Percentiles rank a stretch among this genome's conserved stretches.
Conservation (phyloP, 2,888 invertebrate genomes). For the Ceriagrion tenellum region DNA sequence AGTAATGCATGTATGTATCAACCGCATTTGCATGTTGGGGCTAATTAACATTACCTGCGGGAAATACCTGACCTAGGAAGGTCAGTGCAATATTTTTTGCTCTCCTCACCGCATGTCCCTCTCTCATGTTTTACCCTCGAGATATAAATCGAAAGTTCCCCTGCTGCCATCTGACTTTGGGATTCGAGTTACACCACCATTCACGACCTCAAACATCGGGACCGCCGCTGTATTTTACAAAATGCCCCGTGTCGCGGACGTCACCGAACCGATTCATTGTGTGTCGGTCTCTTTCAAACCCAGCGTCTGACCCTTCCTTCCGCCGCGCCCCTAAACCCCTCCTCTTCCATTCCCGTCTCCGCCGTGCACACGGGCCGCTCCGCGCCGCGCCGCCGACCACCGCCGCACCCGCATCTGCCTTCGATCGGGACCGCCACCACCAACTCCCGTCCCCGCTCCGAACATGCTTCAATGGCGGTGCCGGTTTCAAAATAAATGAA, state of each 20-base stretch:
- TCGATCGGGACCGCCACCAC: background rate
- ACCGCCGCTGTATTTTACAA: background rate
- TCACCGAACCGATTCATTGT: constrained; percentile 8
- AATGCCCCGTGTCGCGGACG: background rate
- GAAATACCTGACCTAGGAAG: too few relatives aligned
- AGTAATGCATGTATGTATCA: too few relatives aligned
- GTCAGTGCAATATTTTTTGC: too few relatives aligned
- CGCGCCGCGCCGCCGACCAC: background rate
- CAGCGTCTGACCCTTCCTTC: background rate
- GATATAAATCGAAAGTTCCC: background rate
- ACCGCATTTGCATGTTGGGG: too few relatives aligned
- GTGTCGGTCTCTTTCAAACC: background rate
- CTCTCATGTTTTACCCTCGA: background rate
- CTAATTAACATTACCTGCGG: too few relatives aligned
- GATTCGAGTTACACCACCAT: background rate
- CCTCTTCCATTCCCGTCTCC: background rate
- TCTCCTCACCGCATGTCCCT: too few relatives aligned
- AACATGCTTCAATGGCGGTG: constrained; percentile 23
- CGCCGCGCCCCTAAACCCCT: too few relatives aligned
- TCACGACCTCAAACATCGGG: background rate
- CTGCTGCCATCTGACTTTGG: background rate
- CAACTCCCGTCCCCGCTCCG: background rate
- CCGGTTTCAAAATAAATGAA: constrained; percentile 31
- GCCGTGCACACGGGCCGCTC: background rate
- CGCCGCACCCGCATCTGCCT: background rate